Evolutionary conservation across 2,888 invertebrate species (phyloP), one percentile per base, ranked within the genome.

Genomic region (Coecobrya sp.): DNA sequence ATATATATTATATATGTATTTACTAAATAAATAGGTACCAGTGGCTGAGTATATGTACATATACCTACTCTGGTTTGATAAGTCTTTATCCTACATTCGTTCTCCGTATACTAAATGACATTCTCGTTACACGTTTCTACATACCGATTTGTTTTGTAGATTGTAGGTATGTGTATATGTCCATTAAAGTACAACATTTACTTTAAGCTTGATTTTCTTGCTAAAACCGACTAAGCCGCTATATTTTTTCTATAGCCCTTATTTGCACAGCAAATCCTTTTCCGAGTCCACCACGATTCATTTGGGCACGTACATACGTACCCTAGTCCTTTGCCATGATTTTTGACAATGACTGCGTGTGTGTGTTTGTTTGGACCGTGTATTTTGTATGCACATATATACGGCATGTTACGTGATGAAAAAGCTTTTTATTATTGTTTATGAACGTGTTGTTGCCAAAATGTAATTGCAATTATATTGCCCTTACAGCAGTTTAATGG

Each of bases 381-480:
- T 79, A 16, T n/a, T 62, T 16, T 62, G 19, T 42, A 73, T 19
- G 52, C 49, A 27, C 11, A 8, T 45, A 27, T 36, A 22, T 49
- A 70, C 30, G 7, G 82, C 16, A 79, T 36, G 55, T 62, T 30
- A 79, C 79, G 88, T 88, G 88, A 42, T 81, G 79, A 81, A 88
- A 79, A 88, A 19, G 59, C 62, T 27, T 76, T 81, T 89, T 89
- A 55, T 89, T 89, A 73, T 89, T 89, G 68, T 82, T 89, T 76
- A 76, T 76, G 73, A 65, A 81, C 81, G 79, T 81, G 65, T 88
- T 88, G 82, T 88, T 88, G 49, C 88, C 79, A 79, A 88, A 70
- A 76, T 36, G 68, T 89, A 89, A 89, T 89, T 89, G 84, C 89
- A 84, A 84, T 59, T 84, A 62, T 88, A 65, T 49, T 49, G 81